These are phyloP conservation scores for Drosophila prosaltans DNA, from an alignment of 1,140 invertebrate genomes.

Conservation along the genomic window DNA sequence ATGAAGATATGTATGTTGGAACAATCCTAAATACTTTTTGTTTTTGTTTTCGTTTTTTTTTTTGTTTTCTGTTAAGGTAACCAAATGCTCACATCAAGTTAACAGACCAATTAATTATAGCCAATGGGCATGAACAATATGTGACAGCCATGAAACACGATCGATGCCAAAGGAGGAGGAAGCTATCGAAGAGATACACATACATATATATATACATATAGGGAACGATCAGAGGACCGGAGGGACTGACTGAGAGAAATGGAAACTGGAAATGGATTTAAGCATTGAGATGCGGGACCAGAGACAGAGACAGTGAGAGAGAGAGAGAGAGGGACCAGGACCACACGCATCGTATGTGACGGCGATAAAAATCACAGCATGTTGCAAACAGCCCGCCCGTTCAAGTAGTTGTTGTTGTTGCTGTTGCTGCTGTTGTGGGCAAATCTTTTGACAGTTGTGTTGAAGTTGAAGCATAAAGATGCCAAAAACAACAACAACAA, in stretches of 20 bases:
- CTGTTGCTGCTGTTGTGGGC: slow-evolving; percentile 63
- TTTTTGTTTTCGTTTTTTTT: neutral
- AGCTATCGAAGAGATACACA: neutral
- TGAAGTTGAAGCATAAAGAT: slow-evolving; percentile 81
- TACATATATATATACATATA: neutral
- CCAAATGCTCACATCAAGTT: slow-evolving; percentile 55
- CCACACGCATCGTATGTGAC: slow-evolving; percentile 76
- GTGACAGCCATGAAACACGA: slow-evolving; percentile 66
- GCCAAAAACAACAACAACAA: slow-evolving; percentile 64
- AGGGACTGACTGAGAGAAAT: neutral
- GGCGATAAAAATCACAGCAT: slow-evolving; percentile 81
- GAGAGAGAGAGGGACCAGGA: slow-evolving; percentile 18
- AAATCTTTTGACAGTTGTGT: slow-evolving; percentile 81
- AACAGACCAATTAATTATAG: slow-evolving; percentile 72
- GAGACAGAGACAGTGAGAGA: neutral
- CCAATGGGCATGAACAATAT: slow-evolving; percentile 60
- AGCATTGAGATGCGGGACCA: slow-evolving; percentile 32
- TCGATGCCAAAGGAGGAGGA: slow-evolving; percentile 33
- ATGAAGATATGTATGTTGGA: too few relatives aligned
- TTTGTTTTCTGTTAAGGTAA: slow-evolving; percentile 19
- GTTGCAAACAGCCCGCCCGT: slow-evolving; percentile 70
- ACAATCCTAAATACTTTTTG: neutral
- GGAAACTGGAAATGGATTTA: slow-evolving; percentile 49
- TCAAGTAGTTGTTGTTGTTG: slow-evolving; percentile 20
- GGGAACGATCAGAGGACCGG: neutral